A percentile compares a stretch with the other conserved stretches of the same genome.
Conservation (phyloP, 2,888 invertebrate species). For the Drosophila emarginata region DNA sequence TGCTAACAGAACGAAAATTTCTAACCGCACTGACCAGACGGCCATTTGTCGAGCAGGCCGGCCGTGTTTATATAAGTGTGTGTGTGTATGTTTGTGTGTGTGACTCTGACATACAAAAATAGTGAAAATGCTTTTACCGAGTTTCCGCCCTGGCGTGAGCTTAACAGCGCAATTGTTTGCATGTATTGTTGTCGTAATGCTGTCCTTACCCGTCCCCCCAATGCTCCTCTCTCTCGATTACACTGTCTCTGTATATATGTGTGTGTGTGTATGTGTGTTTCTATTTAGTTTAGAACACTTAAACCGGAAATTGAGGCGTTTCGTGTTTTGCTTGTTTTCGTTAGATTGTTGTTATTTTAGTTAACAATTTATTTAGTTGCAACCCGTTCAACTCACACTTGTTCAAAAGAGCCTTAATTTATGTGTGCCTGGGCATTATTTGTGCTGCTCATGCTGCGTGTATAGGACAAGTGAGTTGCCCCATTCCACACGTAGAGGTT, state of each 20-base stretch:
- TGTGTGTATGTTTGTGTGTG: constrained; percentile 15
- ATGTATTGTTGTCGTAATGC: constrained; percentile 43
- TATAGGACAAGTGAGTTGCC: constrained; percentile 10
- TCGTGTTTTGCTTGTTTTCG: constrained; percentile 73
- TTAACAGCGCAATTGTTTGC: constrained; percentile 46
- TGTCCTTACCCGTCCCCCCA: background rate
- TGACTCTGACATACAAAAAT: constrained; percentile 53
- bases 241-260: too few relatives aligned
- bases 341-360: constrained; percentile 76
- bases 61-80: constrained; percentile 47
- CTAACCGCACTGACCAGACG: constrained; percentile 46
- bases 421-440: constrained; percentile 58
- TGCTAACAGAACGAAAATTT: constrained; percentile 11
- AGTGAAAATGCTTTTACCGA: constrained; percentile 74
- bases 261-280: constrained; percentile 44
- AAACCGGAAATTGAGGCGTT: constrained; percentile 78
- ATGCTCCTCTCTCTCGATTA: background rate
- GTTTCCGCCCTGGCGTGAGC: constrained; percentile 69
- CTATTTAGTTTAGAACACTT: constrained; percentile 76
- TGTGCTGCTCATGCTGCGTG: constrained; percentile 36
- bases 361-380: constrained; percentile 77
- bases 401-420: constrained; percentile 51
- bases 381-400: constrained; percentile 32
- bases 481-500: background rate
- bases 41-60: constrained; percentile 65